Evolutionary conservation across 2,888 invertebrate species (phyloP), one percentile per base, ranked within the genome.

Genomic region (Dinocampus coccinellae): DNA sequence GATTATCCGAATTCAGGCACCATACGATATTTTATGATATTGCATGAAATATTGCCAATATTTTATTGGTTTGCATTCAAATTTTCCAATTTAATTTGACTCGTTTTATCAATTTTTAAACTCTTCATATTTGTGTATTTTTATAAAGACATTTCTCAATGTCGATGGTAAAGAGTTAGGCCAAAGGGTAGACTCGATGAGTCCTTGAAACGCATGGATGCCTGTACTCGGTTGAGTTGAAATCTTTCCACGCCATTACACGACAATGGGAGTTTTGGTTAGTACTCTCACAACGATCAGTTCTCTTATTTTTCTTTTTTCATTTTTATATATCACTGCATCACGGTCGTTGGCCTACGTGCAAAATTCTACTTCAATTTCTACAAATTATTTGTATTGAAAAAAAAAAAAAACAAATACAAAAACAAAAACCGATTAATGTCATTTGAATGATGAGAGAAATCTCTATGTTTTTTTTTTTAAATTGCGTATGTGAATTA

Each of bases 261-360:
- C 75, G 70, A 73, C 73, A 76, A 76, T 76, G 70, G 69, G 73
- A 74, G 64, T 73, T 76, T 76, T 65, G 60, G 73, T 75, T 63
- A 47, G 67, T 26, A 60, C 36, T 36, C 70, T 68, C 62, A 70
- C 53, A 64, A 70, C 65, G 72, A 72, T 72, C 69, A 26, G 47
- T 65, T 9, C 69, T 69, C 65, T 58, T 16, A 13, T 73, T 34
- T 11, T 26, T 29, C 61, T 52, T 67, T 61, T 61, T 22, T 55
- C 62, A 74, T 74, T 64, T 77, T 77, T 74, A 77, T 79, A 77
- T 75, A 71, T 73, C 77, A 76, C 77, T 81, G 78, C 77, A 79
- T 76, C 77, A 75, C 73, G 78, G 75, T 78, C 75, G 55, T 58
- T 64, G 60, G 42, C 61, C 61, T 42, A 63, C 66, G 61, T 61